Conservation (phyloP, 2,888 invertebrate species). For the Meloe dianella region DNA sequence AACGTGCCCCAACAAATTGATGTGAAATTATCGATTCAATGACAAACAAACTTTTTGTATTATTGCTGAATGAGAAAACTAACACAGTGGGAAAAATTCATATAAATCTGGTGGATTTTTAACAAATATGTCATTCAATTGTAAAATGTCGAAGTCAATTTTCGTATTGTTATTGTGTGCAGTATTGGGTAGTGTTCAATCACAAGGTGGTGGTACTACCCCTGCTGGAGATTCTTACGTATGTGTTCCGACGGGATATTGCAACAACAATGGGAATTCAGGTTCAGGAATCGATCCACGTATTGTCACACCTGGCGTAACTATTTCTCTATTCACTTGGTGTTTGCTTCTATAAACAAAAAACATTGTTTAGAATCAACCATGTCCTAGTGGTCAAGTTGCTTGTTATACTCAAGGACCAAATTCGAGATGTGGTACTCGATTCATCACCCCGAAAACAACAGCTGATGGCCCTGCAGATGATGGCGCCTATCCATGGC, state of each 20-base stretch:
- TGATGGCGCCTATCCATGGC: conserved; percentile 78
- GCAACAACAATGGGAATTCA: conserved; percentile 31
- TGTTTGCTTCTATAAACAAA: not conserved
- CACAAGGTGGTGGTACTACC: conserved; percentile 30
- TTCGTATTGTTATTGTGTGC: not conserved
- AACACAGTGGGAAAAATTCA: not conserved
- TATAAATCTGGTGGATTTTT: not conserved
- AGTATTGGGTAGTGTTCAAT: not conserved
- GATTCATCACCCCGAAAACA: conserved; percentile 53
- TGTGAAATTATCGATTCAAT: not conserved
- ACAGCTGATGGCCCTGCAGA: conserved; percentile 64
- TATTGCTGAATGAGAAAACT: not conserved
- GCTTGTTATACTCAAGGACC: conserved; percentile 46
- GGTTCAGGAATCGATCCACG: conserved; percentile 48
- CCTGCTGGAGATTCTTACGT: conserved; percentile 42
- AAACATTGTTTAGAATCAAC: conserved; percentile 25
- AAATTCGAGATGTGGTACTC: conserved; percentile 59
- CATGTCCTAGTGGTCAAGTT: conserved; percentile 48
- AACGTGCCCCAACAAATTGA: not conserved
- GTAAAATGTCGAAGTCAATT: not conserved
- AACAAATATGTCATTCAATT: not conserved
- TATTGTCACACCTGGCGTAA: conserved; percentile 47
- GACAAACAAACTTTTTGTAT: not conserved
- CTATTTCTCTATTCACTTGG: conserved; percentile 14
- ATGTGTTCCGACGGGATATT: conserved; percentile 50